A percentile compares a stretch with the other conserved stretches of the same genome.
These are phyloP conservation scores for Ormyrus labotus DNA, from an alignment of 2,888 invertebrate genomes.

Conservation along the genomic window DNA sequence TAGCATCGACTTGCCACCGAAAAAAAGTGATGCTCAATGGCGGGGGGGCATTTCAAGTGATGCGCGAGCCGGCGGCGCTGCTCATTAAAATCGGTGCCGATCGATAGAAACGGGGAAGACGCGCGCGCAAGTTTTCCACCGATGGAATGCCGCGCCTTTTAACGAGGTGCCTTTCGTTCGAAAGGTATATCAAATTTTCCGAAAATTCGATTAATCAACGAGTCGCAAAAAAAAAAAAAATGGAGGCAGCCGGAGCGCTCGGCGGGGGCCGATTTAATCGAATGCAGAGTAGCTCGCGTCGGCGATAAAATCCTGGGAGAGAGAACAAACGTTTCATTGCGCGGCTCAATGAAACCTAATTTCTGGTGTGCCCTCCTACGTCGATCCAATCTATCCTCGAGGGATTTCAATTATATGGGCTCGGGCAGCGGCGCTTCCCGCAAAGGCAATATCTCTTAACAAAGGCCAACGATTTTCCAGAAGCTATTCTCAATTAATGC, in stretches of 20 bases:
- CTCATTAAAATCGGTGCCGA: conserved; percentile 43
- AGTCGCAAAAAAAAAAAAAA: background rate
- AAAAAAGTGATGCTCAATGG: conserved; percentile 49
- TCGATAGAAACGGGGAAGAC: background rate
- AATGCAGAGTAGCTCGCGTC: no score
- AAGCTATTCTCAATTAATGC: conserved; percentile 43
- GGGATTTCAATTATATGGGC: conserved; percentile 33
- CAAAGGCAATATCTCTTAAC: conserved; percentile 26
- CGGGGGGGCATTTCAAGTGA: conserved; percentile 8
- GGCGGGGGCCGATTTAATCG: no score
- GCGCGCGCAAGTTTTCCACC: background rate
- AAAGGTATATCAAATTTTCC: conserved; percentile 7
- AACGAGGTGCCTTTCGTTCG: background rate
- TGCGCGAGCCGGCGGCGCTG: background rate
- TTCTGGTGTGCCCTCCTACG: background rate
- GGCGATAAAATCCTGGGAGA: background rate
- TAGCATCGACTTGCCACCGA: conserved; percentile 39
- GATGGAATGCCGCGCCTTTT: background rate
- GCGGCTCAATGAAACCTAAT: conserved; percentile 12
- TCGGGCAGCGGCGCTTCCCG: background rate
- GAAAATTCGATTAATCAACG: conserved; percentile 15
- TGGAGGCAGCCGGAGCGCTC: background rate
- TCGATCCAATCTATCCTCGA: conserved; percentile 8
- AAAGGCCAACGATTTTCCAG: conserved; percentile 38
- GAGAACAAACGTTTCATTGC: background rate